Base-by-base conservation (phyloP, 2,113 vertebrate species). In the Gavialis gangeticus region DNA sequence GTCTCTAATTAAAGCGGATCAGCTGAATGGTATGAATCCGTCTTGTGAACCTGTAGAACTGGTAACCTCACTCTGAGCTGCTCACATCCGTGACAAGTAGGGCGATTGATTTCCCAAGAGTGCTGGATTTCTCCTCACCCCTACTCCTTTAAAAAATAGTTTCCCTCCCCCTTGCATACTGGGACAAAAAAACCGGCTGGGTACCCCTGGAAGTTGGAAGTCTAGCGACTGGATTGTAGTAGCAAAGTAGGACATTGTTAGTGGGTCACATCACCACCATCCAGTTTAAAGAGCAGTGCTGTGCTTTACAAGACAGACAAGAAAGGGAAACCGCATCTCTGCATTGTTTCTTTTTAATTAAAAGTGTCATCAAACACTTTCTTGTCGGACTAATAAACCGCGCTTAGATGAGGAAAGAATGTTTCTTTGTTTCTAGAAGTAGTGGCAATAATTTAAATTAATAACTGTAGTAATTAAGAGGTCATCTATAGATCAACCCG, bases 401-500 rank as follows among this genome's bases (percentile, higher is more conserved):
- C 95, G 97, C 93, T 96, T 95, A 95, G 94, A 96, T 69, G 84
- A 81, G 90, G 95, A 87, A 98, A 98, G 98, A 98, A 98, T 96
- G 96, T 93, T 82, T 94, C 98, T 98, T 97, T 97, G 98, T 97
- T 97, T 96, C 93, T 97, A 76, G 81, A 97, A 98, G 97, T 96
- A 89, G 96, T 96, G 97, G 97, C 97, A 96, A 98, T 98, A 98
- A 98, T 98, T 98, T 96, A 97, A 97, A 98, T 98, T 98, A 97
- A 98, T 98, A 98, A 97, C 98, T 91, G 91, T 96, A 97, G 98
- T 98, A 96, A 98, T 98, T 98, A 98, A 98, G 98, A 98, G 98
- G 98, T 98, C 97, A 96, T 98, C 97, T 89, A 95, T 96, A 97
- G 97, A 97, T 97, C 97, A 96, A 94, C 91, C 94, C 87, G 83